Evolutionary conservation across 2,888 invertebrate species (phyloP), one percentile per base, ranked within the genome.

Genomic region (Esperia sulphurella): DNA sequence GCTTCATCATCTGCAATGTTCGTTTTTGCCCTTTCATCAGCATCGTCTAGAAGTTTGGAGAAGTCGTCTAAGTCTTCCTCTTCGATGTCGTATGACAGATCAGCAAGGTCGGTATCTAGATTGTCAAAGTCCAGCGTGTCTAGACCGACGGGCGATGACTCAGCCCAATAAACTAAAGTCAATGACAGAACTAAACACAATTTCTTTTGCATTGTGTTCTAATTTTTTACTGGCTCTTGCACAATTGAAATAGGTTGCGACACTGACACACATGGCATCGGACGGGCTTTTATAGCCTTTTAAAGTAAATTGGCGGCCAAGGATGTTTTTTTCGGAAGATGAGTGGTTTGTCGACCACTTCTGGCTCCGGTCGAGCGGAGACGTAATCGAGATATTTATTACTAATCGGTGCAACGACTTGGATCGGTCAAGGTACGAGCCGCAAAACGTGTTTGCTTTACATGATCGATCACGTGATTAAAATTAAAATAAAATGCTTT

Each of bases 181-280:
- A 84, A 64, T 67, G 70, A 61, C 58, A 84, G 46, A 47, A 71
- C 53, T 41, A 82, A 60, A 53, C 65, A 72, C 59, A 74, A 68
- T 70, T 75, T 78, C 58, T 75, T 83, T 73, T 68, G 65, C 80
- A 82, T 84, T 55, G 51, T 68, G 64, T 57, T 60, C 61, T 48
- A 57, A 60, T 64, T 77, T 52, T 82, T 78, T 79, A 53, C 52
- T 13, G 48, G 57, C 58, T 79, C 75, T 83, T 82, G 73, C 65
- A 69, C 79, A 84, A 83, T 75, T 56, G 75, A 81, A 82, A 70
- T 82, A 75, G 86, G 82, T 87, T 86, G 71, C 83, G 89, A 84
- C 89, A 89, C 86, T 89, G 89, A 89, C 89, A 88, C 80, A 87
- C 86, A 88, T 89, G 82, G 54, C 58, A 55, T 59, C 48, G 45